These are phyloP conservation scores for Gymnoscopelus microlampas DNA, from an alignment of 2,797 vertebrate genomes.

Conservation along the genomic window DNA sequence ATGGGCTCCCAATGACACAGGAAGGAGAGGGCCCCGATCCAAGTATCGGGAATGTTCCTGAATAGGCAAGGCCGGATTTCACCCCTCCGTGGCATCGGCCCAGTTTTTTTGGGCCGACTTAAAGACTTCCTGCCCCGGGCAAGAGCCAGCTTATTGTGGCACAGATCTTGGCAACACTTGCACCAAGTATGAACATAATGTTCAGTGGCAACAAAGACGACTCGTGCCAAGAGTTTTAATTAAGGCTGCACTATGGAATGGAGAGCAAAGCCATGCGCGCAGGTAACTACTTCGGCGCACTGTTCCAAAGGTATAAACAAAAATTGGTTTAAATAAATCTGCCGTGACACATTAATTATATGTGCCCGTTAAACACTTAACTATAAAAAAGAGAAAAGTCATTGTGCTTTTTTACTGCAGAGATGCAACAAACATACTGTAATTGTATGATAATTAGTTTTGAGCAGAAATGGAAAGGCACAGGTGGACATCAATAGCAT, in stretches of 20 bases:
- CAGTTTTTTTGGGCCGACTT: conserved; percentile 66
- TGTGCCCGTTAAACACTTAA: conserved; percentile 66
- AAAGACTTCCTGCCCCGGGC: conserved; percentile 70
- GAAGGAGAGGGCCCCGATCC: conserved; percentile 70
- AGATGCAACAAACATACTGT: conserved; percentile 29
- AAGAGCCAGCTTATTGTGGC: conserved; percentile 64
- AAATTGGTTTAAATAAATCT: conserved; percentile 70
- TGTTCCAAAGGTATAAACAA: conserved; percentile 57
- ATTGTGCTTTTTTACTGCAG: conserved; percentile 29
- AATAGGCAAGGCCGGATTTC: conserved; percentile 69
- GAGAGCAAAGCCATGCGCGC: conserved; percentile 58
- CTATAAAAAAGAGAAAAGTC: conserved; percentile 52
- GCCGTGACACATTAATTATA: conserved; percentile 65
- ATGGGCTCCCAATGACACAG: conserved; percentile 74
- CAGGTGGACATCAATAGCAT: background rate
- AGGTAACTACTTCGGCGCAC: conserved; percentile 65
- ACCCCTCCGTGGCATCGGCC: conserved; percentile 65
- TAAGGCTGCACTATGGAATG: conserved; percentile 63
- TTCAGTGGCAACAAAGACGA: conserved; percentile 62
- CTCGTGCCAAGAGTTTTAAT: conserved; percentile 72
- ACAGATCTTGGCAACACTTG: conserved; percentile 57
- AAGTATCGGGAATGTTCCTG: conserved; percentile 57
- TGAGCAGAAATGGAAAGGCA: background rate
- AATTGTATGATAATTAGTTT: conserved; percentile 30
- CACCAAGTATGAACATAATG: conserved; percentile 66